Base-by-base conservation (phyloP, 2,888 invertebrate species). In the Cephus spinipes region DNA sequence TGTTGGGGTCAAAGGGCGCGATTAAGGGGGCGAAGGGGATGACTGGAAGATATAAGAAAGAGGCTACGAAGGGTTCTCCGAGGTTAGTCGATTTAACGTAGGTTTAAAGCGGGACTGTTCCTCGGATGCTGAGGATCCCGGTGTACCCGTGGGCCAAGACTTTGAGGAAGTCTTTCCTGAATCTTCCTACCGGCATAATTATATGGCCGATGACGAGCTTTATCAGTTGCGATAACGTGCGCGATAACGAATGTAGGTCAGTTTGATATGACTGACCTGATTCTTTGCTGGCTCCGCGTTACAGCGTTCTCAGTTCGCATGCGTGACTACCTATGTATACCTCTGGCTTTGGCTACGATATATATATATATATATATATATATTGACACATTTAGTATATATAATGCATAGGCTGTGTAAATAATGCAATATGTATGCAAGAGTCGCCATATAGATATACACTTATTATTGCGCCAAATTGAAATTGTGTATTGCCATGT, bases 161-260 rank as follows among this genome's bases (percentile, higher is more conserved):
- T 55, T 55, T 55, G 23, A 55, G 55, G 55, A 55, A 55, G 55
- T 55, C 55, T 55, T 55, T 23, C 2, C 55, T 55, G 23, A 55
- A 85, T 87, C 83, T 55, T 86, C 87, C 84, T 83, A 84, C 84
- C 83, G 83, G 83, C 84, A 87, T 88, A 89, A 88, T 89, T 88
- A 89, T 87, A 87, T 87, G 87, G 86, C 87, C 89, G 89, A 90
- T 89, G 89, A 87, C 55, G 87, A 85, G 86, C 86, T 86, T 90
- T 89, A 90, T 90, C 90, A 87, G 84, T 85, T 81, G 84, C 85
- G 90, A 90, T 90, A 90, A 88, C 87, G 85, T 83, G 83, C 79
- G 85, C 87, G 91, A 90, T 90, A 90, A 88, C 83, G 83, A 85
- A 91, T 90, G 91, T 91, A 88, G 91, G 91, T 91, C 90, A 91